Conservation (phyloP, 2,113 vertebrate species). For the Stigmatopora argus region DNA sequence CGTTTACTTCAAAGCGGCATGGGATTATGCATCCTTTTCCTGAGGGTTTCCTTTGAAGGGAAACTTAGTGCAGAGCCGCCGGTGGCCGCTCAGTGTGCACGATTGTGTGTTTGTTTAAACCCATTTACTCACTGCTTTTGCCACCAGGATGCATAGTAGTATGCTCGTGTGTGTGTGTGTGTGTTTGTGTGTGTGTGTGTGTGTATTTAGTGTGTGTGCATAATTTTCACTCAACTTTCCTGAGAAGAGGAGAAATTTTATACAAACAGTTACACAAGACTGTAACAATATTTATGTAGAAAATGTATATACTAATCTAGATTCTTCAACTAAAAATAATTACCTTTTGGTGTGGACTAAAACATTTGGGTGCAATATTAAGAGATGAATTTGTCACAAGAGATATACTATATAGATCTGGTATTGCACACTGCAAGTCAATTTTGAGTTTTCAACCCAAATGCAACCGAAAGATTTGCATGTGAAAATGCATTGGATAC, state of each 20-base stretch:
- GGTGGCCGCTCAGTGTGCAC: constrained; percentile 56
- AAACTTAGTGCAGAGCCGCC: constrained; percentile 65
- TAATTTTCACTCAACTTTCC: not conserved
- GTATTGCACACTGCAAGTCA: no score
- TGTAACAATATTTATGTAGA: not conserved
- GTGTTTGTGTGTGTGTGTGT: not conserved
- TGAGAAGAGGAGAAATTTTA: not conserved
- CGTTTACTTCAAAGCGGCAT: constrained; percentile 73
- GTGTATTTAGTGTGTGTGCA: not conserved
- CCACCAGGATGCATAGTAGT: constrained; percentile 36
- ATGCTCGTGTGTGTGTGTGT: not conserved
- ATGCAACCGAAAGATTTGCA: no score
- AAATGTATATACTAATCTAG: no score
- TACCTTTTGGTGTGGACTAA: not conserved
- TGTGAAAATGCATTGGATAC: no score
- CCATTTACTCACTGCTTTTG: constrained; percentile 59
- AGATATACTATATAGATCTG: no score
- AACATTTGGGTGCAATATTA: not conserved
- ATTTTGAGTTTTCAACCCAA: no score
- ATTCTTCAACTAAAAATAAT: no score
- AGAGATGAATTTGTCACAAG: no score
- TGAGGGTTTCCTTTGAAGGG: constrained; percentile 74
- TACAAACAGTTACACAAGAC: not conserved
- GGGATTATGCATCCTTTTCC: constrained; percentile 73
- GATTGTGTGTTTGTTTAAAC: constrained; percentile 71